Base-by-base conservation (phyloP, 2,113 vertebrate species). In the Myrmecobius fasciatus region DNA sequence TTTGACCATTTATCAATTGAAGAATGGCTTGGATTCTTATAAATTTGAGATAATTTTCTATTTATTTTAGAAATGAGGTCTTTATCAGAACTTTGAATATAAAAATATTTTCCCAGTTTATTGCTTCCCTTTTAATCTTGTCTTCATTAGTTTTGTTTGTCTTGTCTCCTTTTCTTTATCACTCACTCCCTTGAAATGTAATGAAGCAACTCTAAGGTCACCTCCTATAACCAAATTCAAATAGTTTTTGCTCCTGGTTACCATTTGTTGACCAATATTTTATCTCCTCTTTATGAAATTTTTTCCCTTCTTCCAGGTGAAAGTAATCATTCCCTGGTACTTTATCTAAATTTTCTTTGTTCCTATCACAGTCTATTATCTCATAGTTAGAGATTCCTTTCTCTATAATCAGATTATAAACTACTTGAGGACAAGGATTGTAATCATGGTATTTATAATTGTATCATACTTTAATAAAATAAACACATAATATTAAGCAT, bases 401-500 rank as follows among this genome's bases (percentile, higher is more conserved):
- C 14, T 14, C 60, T 5, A n/a, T 14, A n/a, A 75, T 75, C 12
- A n/a, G 60, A 75, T n/a, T n/a, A 75, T 75, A 75, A 75, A 75
- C 14, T 75, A 36, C 60, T 75, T 75, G 60, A 75, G 36, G 36
- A 36, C 60, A 75, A 75, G 36, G 36, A n/a, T 20, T 75, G 3
- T 60, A 60, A 60, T 17, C 0, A 92, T 53, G 56, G 60, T 51
- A 53, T 52, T 67, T 75, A 75, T n/a, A 83, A n/a, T n/a, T 91
- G 53, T 89, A 60, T 25, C 48, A 53, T 83, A 54, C 95, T n/a
- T 92, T 91, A 89, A 89, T 92, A 94, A 94, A 96, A 91, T 53
- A 67, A 67, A 67, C 10, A 36, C 56, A 67, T 36, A 96, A 96
- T 92, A 94, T 2, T 90, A 46, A 94, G 22, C 26, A 54, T n/a